Conservation (phyloP, 2,888 invertebrate genomes). For the Tineola bisselliella region DNA sequence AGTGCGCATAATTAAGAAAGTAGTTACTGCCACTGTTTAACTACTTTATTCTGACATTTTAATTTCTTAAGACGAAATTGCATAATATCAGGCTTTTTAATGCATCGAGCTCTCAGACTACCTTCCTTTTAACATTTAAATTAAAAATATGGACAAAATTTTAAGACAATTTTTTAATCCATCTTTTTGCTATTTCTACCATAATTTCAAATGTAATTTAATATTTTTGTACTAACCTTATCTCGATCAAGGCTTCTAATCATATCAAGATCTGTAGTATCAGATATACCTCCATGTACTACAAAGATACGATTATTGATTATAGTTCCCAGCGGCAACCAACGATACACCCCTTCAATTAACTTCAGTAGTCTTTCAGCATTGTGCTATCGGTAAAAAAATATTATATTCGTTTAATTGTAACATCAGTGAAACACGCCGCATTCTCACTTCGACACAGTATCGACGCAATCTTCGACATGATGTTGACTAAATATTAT, state of each 20-base stretch:
- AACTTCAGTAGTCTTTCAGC: slow-evolving; percentile 80
- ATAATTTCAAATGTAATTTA: too few relatives aligned
- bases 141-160: too few relatives aligned
- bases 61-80: background rate
- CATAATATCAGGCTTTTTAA: too few relatives aligned
- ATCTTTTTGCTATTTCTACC: too few relatives aligned
- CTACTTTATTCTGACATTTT: background rate
- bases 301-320: slow-evolving; percentile 90
- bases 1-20: background rate
- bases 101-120: too few relatives aligned
- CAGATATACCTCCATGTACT: slow-evolving; percentile 93
- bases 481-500: too few relatives aligned
- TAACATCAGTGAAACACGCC: too few relatives aligned
- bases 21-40: background rate
- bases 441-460: too few relatives aligned
- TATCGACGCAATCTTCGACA: too few relatives aligned
- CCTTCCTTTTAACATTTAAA: too few relatives aligned
- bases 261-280: slow-evolving; percentile 83
- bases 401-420: background rate
- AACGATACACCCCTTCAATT: slow-evolving; percentile 90
- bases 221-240: slow-evolving; percentile 69
- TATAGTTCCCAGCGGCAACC: slow-evolving; percentile 90
- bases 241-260: slow-evolving; percentile 83
- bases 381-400: slow-evolving; percentile 69
- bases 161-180: too few relatives aligned